Percentiles rank a stretch among this genome's conserved stretches.
These are phyloP conservation scores for Gibbula magus DNA, from an alignment of 2,888 invertebrate species.

Conservation along the genomic window DNA sequence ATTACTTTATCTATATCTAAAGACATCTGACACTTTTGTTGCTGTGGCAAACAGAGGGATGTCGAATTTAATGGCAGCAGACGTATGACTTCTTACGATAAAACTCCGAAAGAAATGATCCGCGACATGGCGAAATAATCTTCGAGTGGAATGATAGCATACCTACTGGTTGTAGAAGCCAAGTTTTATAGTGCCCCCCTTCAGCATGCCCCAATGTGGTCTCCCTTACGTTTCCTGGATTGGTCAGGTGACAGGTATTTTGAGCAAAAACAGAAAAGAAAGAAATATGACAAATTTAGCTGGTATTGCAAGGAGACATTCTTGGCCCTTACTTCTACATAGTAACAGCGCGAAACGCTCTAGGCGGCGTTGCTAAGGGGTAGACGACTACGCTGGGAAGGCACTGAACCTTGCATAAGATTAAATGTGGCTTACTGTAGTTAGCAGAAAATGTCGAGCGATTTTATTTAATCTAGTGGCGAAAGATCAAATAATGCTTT, in stretches of 20 bases:
- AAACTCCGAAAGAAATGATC: background rate
- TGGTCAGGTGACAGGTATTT: background rate
- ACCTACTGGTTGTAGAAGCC: background rate
- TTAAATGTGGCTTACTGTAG: too few species aligned
- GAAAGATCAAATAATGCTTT: too few species aligned
- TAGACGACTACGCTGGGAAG: background rate
- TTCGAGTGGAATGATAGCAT: conserved; percentile 7
- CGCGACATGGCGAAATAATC: background rate
- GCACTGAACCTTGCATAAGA: too few species aligned
- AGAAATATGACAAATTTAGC: conserved; percentile 3
- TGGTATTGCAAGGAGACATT: conserved; percentile 21
- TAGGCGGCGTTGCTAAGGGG: background rate
- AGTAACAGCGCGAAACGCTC: background rate
- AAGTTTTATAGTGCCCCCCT: background rate
- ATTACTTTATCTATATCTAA: background rate
- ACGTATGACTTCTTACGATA: background rate
- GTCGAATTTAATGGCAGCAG: background rate
- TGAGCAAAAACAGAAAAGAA: conserved; percentile 1
- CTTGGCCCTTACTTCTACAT: background rate
- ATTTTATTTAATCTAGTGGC: too few species aligned
- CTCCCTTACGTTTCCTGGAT: background rate
- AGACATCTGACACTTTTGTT: conserved; percentile 16
- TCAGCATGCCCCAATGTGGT: background rate
- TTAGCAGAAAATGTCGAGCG: too few species aligned
- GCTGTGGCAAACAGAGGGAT: conserved; percentile 2